Conservation (phyloP, 2,888 invertebrate genomes). For the Brenthis hecate region DNA sequence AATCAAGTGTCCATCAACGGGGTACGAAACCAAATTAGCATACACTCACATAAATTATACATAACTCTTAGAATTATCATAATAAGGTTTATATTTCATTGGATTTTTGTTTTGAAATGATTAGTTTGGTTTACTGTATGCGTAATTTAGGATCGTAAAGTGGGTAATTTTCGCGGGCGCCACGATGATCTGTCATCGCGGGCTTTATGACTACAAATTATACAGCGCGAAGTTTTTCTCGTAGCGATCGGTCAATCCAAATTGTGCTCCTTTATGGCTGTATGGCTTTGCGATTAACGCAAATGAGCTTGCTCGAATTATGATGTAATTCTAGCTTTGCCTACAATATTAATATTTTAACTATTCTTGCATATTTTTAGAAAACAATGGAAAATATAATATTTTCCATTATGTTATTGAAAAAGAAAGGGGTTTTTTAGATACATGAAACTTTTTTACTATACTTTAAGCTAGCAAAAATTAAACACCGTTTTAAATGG, state of each 20-base stretch:
- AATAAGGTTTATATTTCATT: constrained; percentile 16
- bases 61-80: neutral
- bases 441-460: too few relatives aligned
- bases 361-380: too few relatives aligned
- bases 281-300: neutral
- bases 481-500: too few relatives aligned
- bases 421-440: too few relatives aligned
- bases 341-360: too few relatives aligned
- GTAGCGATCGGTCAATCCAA: constrained; percentile 42
- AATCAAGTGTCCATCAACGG: constrained; percentile 30
- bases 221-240: constrained; percentile 28
- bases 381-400: too few relatives aligned
- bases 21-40: neutral
- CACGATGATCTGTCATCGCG: constrained; percentile 68
- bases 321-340: too few relatives aligned
- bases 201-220: constrained; percentile 62
- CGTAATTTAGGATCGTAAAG: constrained; percentile 59
- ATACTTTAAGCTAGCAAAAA: too few relatives aligned
- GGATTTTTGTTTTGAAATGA: neutral
- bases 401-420: too few relatives aligned
- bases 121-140: constrained; percentile 30
- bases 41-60: neutral
- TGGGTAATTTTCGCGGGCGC: constrained; percentile 46
- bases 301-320: too few relatives aligned
- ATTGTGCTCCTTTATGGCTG: constrained; percentile 3